Percentiles rank a stretch among this genome's conserved stretches.
Evolutionary conservation across 2,888 invertebrate genomes (phyloP).

Genomic region (Cyaniris semiargus): DNA sequence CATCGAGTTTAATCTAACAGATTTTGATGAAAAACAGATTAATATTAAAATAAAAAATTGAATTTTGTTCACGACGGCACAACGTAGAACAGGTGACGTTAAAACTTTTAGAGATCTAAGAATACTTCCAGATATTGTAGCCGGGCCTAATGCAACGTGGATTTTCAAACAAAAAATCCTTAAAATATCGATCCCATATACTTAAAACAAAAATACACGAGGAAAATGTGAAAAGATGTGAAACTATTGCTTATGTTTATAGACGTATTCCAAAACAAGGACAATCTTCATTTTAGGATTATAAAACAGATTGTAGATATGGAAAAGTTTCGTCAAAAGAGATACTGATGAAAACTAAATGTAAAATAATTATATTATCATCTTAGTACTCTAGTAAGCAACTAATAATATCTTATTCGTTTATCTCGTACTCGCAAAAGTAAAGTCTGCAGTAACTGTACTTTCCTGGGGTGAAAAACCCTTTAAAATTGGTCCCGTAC

Average conservation of each 20-base stretch:
- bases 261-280: not conserved
- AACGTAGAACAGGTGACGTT: not conserved
- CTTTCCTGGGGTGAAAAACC: too few relatives aligned
- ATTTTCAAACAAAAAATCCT: not conserved
- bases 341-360: not conserved
- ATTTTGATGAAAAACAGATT: not conserved
- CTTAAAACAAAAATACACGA: not conserved
- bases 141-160: not conserved
- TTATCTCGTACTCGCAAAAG: too few relatives aligned
- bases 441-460: too few relatives aligned
- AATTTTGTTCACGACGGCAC: not conserved
- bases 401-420: too few relatives aligned
- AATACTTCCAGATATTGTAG: conserved; percentile 4
- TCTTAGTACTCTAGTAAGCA: not conserved
- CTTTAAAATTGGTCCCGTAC: too few relatives aligned
- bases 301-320: not conserved
- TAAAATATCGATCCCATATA: not conserved
- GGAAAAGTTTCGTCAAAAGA: too few relatives aligned
- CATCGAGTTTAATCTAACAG: not conserved
- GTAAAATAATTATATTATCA: not conserved
- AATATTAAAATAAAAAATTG: not conserved
- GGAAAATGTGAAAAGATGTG: not conserved
- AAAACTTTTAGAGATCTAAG: not conserved
- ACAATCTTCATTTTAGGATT: not conserved
- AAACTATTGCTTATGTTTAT: not conserved